phyloP scores from a whole-genome alignment of 2,888 invertebrate species.

The Heteromurus nitidus region DNA sequence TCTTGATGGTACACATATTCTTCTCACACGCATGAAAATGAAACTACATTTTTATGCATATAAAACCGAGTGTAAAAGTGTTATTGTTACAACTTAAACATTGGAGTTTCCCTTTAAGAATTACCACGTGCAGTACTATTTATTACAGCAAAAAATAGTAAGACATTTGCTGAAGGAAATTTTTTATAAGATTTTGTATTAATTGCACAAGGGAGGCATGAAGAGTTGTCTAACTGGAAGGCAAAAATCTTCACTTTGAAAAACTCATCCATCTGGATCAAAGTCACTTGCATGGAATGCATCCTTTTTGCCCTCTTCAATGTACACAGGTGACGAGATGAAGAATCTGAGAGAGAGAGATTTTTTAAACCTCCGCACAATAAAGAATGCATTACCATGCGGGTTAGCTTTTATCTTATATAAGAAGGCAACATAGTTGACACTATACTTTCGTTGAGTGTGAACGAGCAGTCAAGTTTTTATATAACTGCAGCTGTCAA shows the following conservation, averaged over 20 bases:
- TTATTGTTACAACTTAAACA: too few relatives aligned
- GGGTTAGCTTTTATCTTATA: neutral
- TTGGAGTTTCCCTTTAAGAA: too few relatives aligned
- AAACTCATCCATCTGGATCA: constrained; percentile 57
- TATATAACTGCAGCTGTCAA: constrained; percentile 45
- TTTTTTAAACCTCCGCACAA: constrained; percentile 1
- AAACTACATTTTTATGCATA: neutral
- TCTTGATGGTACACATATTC: too few relatives aligned
- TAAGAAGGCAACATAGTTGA: neutral
- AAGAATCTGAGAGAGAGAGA: neutral
- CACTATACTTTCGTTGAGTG: neutral
- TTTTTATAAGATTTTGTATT: constrained; percentile 36
- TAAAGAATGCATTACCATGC: constrained; percentile 4
- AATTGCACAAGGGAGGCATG: constrained; percentile 66
- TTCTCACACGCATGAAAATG: neutral
- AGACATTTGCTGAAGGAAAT: neutral
- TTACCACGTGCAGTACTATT: constrained; percentile 22
- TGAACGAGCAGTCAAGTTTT: neutral
- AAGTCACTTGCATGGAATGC: constrained; percentile 38
- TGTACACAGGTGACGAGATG: neutral
- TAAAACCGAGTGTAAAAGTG: neutral
- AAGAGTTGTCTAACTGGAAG: constrained; percentile 68
- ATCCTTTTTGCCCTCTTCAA: constrained; percentile 15
- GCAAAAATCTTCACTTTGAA: constrained; percentile 58
- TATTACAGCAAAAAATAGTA: constrained; percentile 22